Conservation (phyloP, 2,113 vertebrate species). For the Gallinago jamesoni region DNA sequence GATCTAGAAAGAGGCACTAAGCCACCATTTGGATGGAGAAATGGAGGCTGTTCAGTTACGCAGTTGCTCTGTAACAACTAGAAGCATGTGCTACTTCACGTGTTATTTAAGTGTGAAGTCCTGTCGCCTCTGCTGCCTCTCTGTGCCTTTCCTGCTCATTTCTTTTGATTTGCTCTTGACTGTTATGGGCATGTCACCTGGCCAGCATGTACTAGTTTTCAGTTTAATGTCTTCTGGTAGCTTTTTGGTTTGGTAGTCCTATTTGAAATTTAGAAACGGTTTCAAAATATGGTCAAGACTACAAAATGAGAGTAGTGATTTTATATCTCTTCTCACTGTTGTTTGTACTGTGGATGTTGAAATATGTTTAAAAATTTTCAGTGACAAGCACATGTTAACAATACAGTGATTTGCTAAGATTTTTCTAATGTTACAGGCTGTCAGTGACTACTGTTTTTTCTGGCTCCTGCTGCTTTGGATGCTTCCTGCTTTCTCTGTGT, state of each 20-base stretch:
- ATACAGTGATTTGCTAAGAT: neutral
- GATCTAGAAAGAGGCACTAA: neutral
- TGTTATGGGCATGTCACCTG: neutral
- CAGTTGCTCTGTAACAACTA: neutral
- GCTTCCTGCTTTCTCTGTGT: neutral
- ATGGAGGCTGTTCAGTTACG: neutral
- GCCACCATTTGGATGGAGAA: neutral
- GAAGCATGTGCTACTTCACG: neutral
- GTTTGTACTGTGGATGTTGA: neutral
- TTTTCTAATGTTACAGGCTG: neutral
- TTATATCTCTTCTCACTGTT: neutral
- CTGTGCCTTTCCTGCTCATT: neutral
- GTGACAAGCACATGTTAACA: accelerated
- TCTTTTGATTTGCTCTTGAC: neutral
- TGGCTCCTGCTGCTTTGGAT: neutral
- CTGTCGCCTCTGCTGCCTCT: neutral
- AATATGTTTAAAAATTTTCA: neutral
- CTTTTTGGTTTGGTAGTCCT: neutral
- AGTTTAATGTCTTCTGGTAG: neutral
- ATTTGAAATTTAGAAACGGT: neutral
- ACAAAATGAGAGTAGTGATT: neutral
- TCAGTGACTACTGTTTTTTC: neutral
- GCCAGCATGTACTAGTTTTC: neutral
- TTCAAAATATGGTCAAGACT: neutral
- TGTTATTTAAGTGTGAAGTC: neutral